A percentile compares a stretch with the other conserved stretches of the same genome.
Evolutionary conservation across 2,888 invertebrate species (phyloP).

Genomic region (Nomada flava): DNA sequence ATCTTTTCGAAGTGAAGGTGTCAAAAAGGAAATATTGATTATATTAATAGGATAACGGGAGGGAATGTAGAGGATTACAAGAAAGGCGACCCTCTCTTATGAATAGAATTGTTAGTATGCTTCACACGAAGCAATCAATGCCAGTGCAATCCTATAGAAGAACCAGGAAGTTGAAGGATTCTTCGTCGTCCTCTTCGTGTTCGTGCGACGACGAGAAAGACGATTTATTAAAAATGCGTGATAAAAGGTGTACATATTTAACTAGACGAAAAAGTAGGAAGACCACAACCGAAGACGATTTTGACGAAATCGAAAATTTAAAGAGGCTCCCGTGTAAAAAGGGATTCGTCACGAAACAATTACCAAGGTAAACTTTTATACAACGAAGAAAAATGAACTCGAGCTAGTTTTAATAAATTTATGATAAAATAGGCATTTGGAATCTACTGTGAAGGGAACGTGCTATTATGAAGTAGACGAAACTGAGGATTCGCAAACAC

Average conservation of each 20-base stretch:
- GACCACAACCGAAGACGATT: constrained; percentile 18
- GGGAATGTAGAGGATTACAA: constrained; percentile 33
- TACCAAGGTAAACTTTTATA: constrained; percentile 60
- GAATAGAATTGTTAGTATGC: constrained; percentile 68
- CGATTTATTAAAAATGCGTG: constrained; percentile 28
- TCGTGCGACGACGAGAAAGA: constrained; percentile 45
- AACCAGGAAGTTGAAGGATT: constrained; percentile 30
- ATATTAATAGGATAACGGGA: constrained; percentile 16
- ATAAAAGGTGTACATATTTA: not conserved
- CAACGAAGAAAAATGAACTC: no score
- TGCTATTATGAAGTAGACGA: constrained; percentile 77
- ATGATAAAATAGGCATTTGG: constrained; percentile 51
- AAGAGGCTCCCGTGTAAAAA: constrained; percentile 49
- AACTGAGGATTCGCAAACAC: constrained; percentile 43
- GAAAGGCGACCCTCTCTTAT: constrained; percentile 65
- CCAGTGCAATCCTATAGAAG: constrained; percentile 49
- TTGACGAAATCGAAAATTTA: constrained; percentile 49
- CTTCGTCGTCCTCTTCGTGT: constrained; percentile 59
- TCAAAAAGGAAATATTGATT: not conserved
- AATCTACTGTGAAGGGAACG: constrained; percentile 60
- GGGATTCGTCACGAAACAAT: constrained; percentile 55
- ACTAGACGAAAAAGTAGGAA: not conserved
- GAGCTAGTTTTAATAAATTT: not conserved
- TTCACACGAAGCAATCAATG: constrained; percentile 47
- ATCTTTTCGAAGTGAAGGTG: not conserved